phyloP scores from a whole-genome alignment of 2,888 invertebrate genomes.

The Apomyelois bistriatella region DNA sequence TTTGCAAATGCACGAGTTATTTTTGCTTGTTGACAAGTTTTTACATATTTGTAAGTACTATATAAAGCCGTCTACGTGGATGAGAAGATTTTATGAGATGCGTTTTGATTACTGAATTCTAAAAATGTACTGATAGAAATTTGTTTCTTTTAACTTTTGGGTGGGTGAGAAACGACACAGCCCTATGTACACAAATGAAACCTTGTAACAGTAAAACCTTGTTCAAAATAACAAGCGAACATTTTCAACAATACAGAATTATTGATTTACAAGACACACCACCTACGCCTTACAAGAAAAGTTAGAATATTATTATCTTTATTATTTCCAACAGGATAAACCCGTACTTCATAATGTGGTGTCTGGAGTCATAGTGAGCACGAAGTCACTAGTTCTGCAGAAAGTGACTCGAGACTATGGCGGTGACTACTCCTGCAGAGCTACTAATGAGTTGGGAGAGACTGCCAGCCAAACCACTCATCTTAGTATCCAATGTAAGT shows the following conservation, averaged over 20 bases:
- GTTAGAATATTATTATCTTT: constrained; percentile 20
- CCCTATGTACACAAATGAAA: no score
- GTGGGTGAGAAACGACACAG: no score
- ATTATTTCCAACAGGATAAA: constrained; percentile 79
- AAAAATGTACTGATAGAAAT: no score
- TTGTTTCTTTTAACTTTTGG: no score
- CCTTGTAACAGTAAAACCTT: no score
- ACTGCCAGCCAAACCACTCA: constrained; percentile 88
- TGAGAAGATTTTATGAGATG: no score
- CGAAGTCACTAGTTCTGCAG: constrained; percentile 92
- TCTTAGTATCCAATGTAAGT: constrained; percentile 92
- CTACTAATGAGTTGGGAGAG: constrained; percentile 90
- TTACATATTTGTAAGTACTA: no score
- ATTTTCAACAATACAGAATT: no score
- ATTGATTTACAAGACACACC: no score
- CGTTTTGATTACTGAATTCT: no score
- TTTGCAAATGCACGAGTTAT: background rate
- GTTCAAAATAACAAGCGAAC: no score
- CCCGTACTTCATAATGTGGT: constrained; percentile 90
- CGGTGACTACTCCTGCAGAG: constrained; percentile 91
- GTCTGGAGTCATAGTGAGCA: constrained; percentile 92
- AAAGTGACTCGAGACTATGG: constrained; percentile 90
- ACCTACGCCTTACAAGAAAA: background rate
- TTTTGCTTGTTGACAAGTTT: background rate
- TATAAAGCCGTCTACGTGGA: no score